Conservation (phyloP, 2,113 vertebrate species). For the Equus przewalskii region DNA sequence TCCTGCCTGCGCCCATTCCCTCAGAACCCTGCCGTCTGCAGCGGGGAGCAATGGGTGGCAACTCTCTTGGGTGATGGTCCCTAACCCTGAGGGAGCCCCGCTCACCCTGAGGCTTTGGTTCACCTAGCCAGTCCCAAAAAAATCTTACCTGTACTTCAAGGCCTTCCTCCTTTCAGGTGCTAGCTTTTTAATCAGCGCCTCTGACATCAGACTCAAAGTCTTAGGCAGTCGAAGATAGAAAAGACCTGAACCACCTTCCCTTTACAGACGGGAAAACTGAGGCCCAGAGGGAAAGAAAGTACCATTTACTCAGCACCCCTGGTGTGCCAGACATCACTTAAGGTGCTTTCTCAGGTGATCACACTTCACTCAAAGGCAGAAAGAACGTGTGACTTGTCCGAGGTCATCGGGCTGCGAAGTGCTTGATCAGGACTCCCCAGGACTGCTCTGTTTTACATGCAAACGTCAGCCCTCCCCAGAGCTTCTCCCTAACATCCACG, state of each 20-base stretch:
- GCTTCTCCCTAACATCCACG: background rate
- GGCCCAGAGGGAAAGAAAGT: background rate
- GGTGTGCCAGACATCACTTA: background rate
- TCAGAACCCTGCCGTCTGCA: background rate
- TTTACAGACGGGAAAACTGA: background rate
- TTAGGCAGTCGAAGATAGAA: background rate
- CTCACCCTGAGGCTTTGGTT: background rate
- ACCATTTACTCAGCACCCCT: background rate
- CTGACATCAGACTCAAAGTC: background rate
- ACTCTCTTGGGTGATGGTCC: background rate
- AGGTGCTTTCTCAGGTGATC: background rate
- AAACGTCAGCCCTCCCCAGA: background rate
- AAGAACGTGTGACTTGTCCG: background rate
- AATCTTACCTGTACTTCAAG: no score
- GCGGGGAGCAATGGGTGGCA: background rate
- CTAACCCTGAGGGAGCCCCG: background rate
- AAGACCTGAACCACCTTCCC: background rate
- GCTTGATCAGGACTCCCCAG: background rate
- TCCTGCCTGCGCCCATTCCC: background rate
- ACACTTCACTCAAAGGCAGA: background rate
- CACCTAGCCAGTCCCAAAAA: background rate
- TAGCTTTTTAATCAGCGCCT: background rate
- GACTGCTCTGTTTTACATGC: background rate
- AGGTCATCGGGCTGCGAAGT: background rate
- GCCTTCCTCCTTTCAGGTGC: no score